These are phyloP conservation scores for Ramphastos sulfuratus DNA, from an alignment of 2,113 vertebrate species.

Conservation along the genomic window DNA sequence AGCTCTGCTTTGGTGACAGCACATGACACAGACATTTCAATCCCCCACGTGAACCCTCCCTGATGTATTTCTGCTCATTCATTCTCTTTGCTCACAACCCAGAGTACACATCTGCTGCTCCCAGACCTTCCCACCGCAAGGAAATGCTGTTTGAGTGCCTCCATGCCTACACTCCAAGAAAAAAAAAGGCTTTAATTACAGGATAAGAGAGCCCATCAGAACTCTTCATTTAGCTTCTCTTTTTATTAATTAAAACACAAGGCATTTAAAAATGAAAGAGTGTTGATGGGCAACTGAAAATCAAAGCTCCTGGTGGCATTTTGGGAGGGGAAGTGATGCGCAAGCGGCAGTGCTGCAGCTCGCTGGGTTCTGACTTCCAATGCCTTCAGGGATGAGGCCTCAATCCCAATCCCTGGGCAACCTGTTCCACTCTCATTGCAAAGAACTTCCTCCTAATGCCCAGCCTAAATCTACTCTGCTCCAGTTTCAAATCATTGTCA, in stretches of 20 bases:
- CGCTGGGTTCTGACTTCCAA: background rate
- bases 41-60: background rate
- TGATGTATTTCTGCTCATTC: slow-evolving; percentile 30
- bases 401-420: too few relatives aligned
- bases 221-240: slow-evolving; percentile 21
- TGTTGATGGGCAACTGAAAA: background rate
- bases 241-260: background rate
- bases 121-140: background rate
- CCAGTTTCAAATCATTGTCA: too few relatives aligned
- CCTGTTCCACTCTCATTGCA: too few relatives aligned
- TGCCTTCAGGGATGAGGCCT: too few relatives aligned
- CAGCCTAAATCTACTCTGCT: too few relatives aligned
- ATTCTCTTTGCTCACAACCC: background rate
- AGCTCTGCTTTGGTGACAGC: slow-evolving; percentile 55
- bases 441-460: too few relatives aligned
- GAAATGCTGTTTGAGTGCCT: slow-evolving; percentile 17
- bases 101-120: slow-evolving; percentile 10
- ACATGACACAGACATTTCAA: slow-evolving; percentile 34
- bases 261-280: background rate
- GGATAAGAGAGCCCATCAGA: slow-evolving; percentile 17
- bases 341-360: background rate
- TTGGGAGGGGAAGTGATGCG: background rate
- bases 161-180: background rate
- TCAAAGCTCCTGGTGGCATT: background rate
- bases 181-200: slow-evolving; percentile 27